Conservation (phyloP, 2,113 vertebrate species). For the Balaenoptera acutorostrata region DNA sequence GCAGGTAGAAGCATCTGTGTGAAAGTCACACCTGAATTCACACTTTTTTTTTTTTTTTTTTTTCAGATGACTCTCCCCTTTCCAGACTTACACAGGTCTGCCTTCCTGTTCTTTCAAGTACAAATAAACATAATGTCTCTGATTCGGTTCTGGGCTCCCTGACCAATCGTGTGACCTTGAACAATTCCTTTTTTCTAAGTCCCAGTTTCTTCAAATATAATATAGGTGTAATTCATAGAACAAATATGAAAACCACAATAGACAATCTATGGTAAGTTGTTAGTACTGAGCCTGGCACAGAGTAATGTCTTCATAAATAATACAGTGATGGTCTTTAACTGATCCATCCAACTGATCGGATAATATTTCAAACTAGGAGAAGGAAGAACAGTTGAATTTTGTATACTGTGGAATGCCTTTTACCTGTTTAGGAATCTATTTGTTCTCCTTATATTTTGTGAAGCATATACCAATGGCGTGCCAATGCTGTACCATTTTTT, state of each 20-base stretch:
- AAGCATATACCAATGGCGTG: neutral
- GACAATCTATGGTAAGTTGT: neutral
- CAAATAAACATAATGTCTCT: neutral
- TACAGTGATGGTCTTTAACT: neutral
- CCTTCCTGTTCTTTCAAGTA: neutral
- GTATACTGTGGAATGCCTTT: neutral
- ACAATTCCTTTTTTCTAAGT: neutral
- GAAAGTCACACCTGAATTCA: neutral
- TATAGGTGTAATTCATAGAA: neutral
- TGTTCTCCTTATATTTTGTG: neutral
- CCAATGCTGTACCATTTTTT: neutral
- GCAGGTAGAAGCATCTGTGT: neutral
- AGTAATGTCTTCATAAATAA: neutral
- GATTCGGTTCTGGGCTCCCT: neutral
- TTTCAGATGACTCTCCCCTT: neutral
- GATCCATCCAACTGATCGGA: neutral
- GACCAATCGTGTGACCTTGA: neutral
- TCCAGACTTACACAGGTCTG: neutral
- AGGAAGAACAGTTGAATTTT: neutral
- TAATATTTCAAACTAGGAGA: neutral
- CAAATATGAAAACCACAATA: neutral
- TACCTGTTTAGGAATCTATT: neutral
- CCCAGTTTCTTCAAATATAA: neutral
- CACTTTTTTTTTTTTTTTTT: neutral
- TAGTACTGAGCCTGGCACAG: neutral